Conservation (phyloP, 2,113 vertebrate species). For the Agapornis roseicollis region DNA sequence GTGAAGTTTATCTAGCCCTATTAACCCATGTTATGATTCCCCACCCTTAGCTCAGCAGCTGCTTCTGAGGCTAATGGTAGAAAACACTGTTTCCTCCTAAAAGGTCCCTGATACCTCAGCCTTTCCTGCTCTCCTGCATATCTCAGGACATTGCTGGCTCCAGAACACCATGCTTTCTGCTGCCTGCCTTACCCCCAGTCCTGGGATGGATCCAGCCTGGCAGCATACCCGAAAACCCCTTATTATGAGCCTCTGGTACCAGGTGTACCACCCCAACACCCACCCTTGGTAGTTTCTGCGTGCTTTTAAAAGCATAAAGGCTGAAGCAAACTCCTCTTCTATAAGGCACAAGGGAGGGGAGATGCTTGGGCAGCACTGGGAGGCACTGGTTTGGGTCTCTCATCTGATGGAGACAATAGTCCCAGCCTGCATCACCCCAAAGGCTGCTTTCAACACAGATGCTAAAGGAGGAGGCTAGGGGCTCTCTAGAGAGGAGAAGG, state of each 20-base stretch:
- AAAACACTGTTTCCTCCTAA: not conserved
- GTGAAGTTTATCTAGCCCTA: not conserved
- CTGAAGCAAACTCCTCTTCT: not conserved
- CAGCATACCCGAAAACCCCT: not conserved
- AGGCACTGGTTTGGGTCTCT: not conserved
- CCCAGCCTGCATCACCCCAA: not conserved
- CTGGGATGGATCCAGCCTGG: not conserved
- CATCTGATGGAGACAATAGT: not conserved
- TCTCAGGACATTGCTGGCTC: not conserved
- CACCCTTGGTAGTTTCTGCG: not conserved
- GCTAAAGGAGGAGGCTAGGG: not conserved
- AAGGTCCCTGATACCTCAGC: not conserved
- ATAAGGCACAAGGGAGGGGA: not conserved
- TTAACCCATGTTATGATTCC: not conserved
- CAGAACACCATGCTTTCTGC: not conserved
- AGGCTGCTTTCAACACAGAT: not conserved
- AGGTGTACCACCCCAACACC: not conserved
- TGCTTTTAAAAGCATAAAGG: not conserved
- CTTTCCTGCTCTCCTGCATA: rapidly evolving
- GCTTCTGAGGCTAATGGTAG: not conserved
- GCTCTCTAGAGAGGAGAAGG: not conserved
- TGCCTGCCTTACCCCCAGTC: not conserved
- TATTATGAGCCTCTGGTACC: rapidly evolving
- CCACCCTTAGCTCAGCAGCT: not conserved
- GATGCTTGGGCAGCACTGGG: rapidly evolving